Conservation (phyloP, 2,113 vertebrate genomes). For the Epinephelus lanceolatus region DNA sequence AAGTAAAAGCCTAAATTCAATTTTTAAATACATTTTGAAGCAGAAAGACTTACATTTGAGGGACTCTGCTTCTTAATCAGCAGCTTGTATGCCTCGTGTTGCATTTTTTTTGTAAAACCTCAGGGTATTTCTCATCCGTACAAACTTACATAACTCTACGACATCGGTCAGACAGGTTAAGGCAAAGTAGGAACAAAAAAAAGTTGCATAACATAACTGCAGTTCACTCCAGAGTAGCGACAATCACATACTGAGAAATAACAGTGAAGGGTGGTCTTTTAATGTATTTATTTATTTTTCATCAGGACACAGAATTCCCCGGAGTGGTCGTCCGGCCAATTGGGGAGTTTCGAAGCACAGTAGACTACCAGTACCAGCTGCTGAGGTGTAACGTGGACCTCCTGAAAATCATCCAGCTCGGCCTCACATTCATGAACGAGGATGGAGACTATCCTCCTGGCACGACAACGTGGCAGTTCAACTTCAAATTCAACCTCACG, state of each 20-base stretch:
- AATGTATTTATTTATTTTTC: background rate
- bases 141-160: no score
- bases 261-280: background rate
- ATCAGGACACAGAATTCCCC: slow-evolving; percentile 97
- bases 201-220: background rate
- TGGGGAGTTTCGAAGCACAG: slow-evolving; percentile 97
- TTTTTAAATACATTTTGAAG: background rate
- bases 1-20: no score
- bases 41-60: background rate
- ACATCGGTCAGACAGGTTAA: no score
- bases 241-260: background rate
- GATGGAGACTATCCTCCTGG: slow-evolving; percentile 95
- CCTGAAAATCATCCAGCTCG: slow-evolving; percentile 98
- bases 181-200: background rate
- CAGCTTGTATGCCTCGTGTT: background rate
- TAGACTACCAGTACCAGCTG: slow-evolving; percentile 98
- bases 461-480: slow-evolving; percentile 98
- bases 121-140: no score
- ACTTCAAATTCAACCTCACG: slow-evolving; percentile 99
- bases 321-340: slow-evolving; percentile 97
- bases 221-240: background rate
- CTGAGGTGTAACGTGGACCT: slow-evolving; percentile 97
- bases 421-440: slow-evolving; percentile 97
- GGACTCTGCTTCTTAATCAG: background rate
- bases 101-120: no score